phyloP scores from a whole-genome alignment of 2,797 vertebrate species.

The Chelon labrosus region DNA sequence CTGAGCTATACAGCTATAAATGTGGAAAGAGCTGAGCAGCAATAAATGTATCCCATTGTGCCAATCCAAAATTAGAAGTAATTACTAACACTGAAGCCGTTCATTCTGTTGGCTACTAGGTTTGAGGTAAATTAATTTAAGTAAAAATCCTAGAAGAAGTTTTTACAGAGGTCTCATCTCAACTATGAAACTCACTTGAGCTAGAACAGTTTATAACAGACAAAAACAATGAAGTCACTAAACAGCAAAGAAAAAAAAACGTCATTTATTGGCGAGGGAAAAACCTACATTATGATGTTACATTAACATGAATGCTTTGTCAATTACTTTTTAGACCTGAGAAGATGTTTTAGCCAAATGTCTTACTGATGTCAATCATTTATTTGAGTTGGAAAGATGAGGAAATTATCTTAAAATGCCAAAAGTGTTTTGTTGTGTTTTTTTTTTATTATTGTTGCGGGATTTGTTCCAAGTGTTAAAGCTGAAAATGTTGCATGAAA shows the following conservation, averaged over 20 bases:
- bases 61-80: slow-evolving; percentile 5
- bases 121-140: too few species aligned
- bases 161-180: slow-evolving; percentile 7
- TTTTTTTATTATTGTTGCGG: neutral
- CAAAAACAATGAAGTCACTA: slow-evolving; percentile 17
- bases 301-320: slow-evolving; percentile 24
- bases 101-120: neutral
- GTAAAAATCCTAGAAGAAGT: neutral
- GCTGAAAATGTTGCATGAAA: slow-evolving; percentile 2
- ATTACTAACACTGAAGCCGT: neutral
- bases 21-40: slow-evolving; percentile 4
- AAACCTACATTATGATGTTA: slow-evolving; percentile 7
- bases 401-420: neutral
- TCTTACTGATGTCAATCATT: slow-evolving; percentile 18
- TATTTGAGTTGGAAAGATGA: neutral
- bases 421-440: neutral
- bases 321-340: slow-evolving; percentile 26
- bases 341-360: slow-evolving; percentile 5
- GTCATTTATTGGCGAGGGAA: too few species aligned
- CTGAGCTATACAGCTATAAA: slow-evolving; percentile 19
- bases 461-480: neutral
- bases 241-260: slow-evolving; percentile 18
- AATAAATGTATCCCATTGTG: slow-evolving; percentile 5
- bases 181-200: slow-evolving; percentile 18
- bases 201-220: slow-evolving; percentile 14